Conservation (phyloP, 2,888 invertebrate species). For the Cryptus armator region DNA sequence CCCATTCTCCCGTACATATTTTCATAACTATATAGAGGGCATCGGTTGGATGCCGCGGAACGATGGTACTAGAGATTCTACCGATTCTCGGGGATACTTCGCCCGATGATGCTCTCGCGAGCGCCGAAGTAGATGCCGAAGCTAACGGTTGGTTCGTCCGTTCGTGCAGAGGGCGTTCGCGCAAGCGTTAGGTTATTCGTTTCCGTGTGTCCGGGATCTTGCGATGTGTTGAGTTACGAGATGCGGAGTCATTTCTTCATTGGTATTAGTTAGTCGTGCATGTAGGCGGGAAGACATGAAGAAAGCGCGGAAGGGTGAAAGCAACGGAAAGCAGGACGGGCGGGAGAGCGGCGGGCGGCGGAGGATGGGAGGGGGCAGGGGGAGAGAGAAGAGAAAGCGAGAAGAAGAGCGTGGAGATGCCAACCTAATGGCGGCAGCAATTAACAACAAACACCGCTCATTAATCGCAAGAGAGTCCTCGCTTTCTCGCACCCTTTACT, state of each 20-base stretch:
- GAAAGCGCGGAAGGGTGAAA: conserved; percentile 50
- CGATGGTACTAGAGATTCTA: neutral
- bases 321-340: conserved; percentile 2
- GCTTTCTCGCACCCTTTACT: conserved; percentile 70
- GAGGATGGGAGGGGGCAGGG: conserved; percentile 51
- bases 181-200: neutral
- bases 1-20: neutral
- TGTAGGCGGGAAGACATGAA: conserved; percentile 21
- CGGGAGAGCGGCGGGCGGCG: neutral
- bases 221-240: no score
- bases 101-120: conserved; percentile 20
- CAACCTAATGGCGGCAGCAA: conserved; percentile 85
- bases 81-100: conserved; percentile 30
- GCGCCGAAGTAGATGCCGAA: conserved; percentile 13
- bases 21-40: neutral
- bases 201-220: neutral
- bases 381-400: conserved; percentile 48
- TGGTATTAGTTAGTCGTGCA: conserved; percentile 7
- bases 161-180: conserved; percentile 20
- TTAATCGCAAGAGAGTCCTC: conserved; percentile 83
- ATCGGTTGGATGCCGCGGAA: neutral
- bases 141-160: conserved; percentile 12
- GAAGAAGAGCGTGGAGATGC: conserved; percentile 75
- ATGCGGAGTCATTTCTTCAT: neutral
- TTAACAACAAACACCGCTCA: conserved; percentile 85